A percentile compares a stretch with the other conserved stretches of the same genome.
Conservation (phyloP, 2,113 vertebrate genomes). For the Saccopteryx leptura region DNA sequence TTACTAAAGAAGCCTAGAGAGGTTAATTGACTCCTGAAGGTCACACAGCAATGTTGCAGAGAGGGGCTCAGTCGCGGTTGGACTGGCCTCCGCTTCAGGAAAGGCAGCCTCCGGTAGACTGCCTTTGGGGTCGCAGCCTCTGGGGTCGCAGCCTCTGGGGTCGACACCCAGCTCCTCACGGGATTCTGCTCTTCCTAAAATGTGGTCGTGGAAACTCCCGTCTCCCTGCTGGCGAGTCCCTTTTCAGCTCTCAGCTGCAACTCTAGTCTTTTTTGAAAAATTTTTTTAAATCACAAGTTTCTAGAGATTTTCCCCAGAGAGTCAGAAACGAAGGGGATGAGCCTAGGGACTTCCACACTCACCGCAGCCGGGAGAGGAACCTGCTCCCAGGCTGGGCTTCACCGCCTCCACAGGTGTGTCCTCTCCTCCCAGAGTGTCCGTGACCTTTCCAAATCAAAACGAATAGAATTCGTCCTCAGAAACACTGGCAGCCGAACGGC, state of each 20-base stretch:
- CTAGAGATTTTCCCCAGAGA: neutral
- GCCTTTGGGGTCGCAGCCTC: too few relatives aligned
- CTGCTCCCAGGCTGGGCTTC: neutral
- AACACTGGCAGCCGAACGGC: neutral
- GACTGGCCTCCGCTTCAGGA: neutral
- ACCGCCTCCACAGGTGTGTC: neutral
- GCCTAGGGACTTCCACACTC: neutral
- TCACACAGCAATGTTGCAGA: neutral
- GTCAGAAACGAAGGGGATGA: neutral
- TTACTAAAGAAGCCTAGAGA: slow-evolving; percentile 19
- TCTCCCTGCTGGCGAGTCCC: neutral
- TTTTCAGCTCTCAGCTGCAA: neutral
- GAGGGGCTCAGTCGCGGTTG: neutral
- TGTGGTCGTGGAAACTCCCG: neutral
- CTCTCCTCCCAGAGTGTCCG: neutral
- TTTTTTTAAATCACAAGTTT: neutral
- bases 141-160: too few relatives aligned
- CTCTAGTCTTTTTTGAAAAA: neutral
- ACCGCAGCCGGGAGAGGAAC: neutral
- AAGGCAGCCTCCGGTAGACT: neutral
- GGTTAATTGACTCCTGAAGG: neutral
- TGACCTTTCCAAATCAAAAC: neutral
- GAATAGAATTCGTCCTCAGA: neutral
- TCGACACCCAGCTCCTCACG: accelerated
- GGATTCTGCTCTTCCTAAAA: neutral